A percentile compares a stretch with the other conserved stretches of the same genome.
phyloP scores from a whole-genome alignment of 2,888 invertebrate genomes.

The Metopia argyrocephala region DNA sequence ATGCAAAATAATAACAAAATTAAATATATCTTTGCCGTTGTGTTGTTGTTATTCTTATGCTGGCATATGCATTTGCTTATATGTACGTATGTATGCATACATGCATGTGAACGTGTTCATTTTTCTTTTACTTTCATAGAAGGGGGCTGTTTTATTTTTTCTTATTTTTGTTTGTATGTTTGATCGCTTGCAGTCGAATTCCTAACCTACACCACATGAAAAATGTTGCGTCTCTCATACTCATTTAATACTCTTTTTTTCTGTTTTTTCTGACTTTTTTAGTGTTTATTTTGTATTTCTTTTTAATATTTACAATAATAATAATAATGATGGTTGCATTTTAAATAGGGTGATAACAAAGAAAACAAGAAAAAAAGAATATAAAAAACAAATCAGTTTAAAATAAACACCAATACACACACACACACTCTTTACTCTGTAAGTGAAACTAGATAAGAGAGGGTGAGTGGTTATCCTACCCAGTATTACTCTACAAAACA shows the following conservation, averaged over 20 bases:
- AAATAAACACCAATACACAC: slow-evolving; percentile 45
- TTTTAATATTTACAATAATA: slow-evolving; percentile 34
- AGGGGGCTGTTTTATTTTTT: slow-evolving; percentile 34
- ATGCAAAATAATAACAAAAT: not conserved
- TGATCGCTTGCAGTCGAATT: slow-evolving; percentile 52
- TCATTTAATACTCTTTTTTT: slow-evolving; percentile 18
- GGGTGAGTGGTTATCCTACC: too few relatives aligned
- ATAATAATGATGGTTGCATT: slow-evolving; percentile 44
- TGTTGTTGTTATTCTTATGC: slow-evolving; percentile 5
- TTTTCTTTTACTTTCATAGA: slow-evolving; percentile 16
- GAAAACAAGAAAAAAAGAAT: slow-evolving; percentile 45
- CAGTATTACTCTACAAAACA: too few relatives aligned
- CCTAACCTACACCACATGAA: slow-evolving; percentile 68
- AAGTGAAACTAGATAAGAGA: not conserved
- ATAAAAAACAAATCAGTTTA: slow-evolving; percentile 15
- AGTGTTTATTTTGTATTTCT: not conserved
- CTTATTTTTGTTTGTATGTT: slow-evolving; percentile 29
- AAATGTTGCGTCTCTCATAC: slow-evolving; percentile 52
- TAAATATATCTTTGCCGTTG: slow-evolving; percentile 18
- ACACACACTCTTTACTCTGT: not conserved
- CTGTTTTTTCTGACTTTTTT: not conserved
- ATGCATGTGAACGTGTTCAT: not conserved
- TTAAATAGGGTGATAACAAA: slow-evolving; percentile 54
- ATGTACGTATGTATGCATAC: not conserved
- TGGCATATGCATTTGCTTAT: not conserved